phyloP scores from a whole-genome alignment of 2,888 invertebrate genomes.

The Apotomis turbidana region DNA sequence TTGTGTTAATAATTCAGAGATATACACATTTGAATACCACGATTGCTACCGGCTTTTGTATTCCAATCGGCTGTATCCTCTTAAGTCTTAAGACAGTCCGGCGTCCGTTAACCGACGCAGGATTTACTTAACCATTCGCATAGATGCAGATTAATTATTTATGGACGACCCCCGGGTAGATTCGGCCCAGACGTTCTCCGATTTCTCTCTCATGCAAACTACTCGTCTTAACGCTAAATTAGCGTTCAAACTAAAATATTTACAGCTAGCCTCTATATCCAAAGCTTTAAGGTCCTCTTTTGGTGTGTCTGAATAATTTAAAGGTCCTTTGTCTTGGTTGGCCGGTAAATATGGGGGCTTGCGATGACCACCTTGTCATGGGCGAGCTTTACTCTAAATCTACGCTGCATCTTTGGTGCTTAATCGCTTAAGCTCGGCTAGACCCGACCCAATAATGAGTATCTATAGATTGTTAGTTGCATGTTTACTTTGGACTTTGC shows the following conservation, averaged over 20 bases:
- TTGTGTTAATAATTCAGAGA: background rate
- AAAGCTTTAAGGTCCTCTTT: slow-evolving; percentile 73
- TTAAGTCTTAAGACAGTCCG: slow-evolving; percentile 43
- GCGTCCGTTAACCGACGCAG: slow-evolving; percentile 62
- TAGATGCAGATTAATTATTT: slow-evolving; percentile 82
- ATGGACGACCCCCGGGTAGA: slow-evolving; percentile 73
- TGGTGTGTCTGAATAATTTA: slow-evolving; percentile 78
- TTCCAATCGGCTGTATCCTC: slow-evolving; percentile 13
- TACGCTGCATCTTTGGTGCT: slow-evolving; percentile 79
- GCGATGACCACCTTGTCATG: slow-evolving; percentile 83
- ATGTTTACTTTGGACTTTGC: slow-evolving; percentile 20
- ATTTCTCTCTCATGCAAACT: slow-evolving; percentile 80
- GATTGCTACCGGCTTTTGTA: slow-evolving; percentile 14
- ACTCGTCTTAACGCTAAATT: slow-evolving; percentile 80
- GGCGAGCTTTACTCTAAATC: slow-evolving; percentile 77
- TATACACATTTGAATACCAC: background rate
- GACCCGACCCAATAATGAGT: slow-evolving; percentile 70
- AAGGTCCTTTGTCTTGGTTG: slow-evolving; percentile 80
- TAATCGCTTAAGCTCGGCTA: slow-evolving; percentile 76
- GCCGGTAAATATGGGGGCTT: slow-evolving; percentile 78
- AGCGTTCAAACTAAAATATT: slow-evolving; percentile 75
- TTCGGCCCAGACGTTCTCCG: slow-evolving; percentile 79
- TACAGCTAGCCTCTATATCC: slow-evolving; percentile 69
- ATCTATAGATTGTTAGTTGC: slow-evolving; percentile 55
- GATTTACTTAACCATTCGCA: slow-evolving; percentile 76